Evolutionary conservation across 2,797 vertebrate species (phyloP).

Genomic region (Melanotaenia boesemani): DNA sequence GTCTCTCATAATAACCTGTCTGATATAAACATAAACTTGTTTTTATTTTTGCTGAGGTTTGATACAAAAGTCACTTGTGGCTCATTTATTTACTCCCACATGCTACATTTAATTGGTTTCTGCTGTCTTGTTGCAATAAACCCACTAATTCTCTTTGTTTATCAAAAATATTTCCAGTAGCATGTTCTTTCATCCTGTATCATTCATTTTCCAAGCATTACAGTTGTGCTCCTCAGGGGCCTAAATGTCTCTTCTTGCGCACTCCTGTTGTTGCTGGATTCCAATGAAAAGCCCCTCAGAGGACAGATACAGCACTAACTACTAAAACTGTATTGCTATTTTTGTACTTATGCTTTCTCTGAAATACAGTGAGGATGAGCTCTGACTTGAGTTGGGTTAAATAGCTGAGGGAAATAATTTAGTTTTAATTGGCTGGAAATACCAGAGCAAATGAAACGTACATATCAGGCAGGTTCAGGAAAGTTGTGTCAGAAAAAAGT

Average conservation of each 20-base stretch:
- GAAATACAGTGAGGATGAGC: constrained; percentile 17
- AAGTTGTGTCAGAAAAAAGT: constrained; percentile 12
- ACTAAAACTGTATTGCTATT: constrained; percentile 14
- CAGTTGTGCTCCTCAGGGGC: constrained; percentile 12
- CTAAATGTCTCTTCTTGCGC: constrained; percentile 9
- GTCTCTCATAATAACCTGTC: neutral
- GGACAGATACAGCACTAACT: constrained; percentile 8
- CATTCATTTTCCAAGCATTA: constrained; percentile 18
- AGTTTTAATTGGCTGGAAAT: constrained; percentile 38
- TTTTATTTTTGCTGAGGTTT: constrained; percentile 3
- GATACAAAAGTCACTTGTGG: neutral
- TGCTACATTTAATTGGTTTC: neutral
- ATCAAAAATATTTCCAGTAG: constrained; percentile 1
- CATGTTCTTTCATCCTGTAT: constrained; percentile 7
- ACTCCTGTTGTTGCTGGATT: constrained; percentile 16
- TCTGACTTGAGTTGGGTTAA: constrained; percentile 2
- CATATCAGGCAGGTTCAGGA: constrained; percentile 4
- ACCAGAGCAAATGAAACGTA: constrained; percentile 9
- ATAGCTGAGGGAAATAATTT: constrained; percentile 12
- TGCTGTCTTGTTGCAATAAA: neutral
- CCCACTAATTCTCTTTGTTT: constrained; percentile 1
- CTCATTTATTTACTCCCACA: constrained; percentile 2
- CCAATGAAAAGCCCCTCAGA: constrained; percentile 15
- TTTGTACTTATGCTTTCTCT: constrained; percentile 35
- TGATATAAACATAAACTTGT: neutral